These are phyloP conservation scores for Cordilura impudica DNA, from an alignment of 2,888 invertebrate species.

Conservation along the genomic window DNA sequence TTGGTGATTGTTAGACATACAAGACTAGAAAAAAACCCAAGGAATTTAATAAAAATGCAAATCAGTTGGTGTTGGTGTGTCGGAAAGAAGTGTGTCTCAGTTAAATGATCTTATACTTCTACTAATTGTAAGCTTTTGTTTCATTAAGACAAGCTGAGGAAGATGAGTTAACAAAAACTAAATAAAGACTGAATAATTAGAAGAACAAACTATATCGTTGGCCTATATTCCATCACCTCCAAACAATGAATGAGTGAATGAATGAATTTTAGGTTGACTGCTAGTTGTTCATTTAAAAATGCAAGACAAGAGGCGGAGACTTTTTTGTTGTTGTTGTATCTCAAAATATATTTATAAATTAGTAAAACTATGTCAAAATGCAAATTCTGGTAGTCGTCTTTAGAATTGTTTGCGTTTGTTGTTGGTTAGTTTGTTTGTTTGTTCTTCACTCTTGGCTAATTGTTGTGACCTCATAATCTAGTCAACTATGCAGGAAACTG, in stretches of 20 bases:
- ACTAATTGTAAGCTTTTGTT: not conserved
- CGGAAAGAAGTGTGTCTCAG: not conserved
- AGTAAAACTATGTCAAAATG: constrained; percentile 55
- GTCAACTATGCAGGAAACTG: constrained; percentile 70
- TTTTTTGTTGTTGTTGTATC: not conserved
- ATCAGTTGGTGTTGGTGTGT: not conserved
- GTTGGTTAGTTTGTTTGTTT: constrained; percentile 60
- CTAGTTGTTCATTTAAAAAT: constrained; percentile 1
- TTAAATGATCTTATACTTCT: not conserved
- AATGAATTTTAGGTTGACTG: not conserved
- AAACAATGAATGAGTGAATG: not conserved
- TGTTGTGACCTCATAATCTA: constrained; percentile 77
- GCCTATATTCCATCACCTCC: constrained; percentile 23
- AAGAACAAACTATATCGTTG: constrained; percentile 31
- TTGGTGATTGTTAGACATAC: not conserved
- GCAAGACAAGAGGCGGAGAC: constrained; percentile 27
- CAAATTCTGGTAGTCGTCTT: constrained; percentile 27
- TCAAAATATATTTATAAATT: not conserved
- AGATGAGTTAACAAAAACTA: not conserved
- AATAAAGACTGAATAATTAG: not conserved
- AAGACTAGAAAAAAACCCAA: too few species aligned
- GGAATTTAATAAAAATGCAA: not conserved
- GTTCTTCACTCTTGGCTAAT: constrained; percentile 74
- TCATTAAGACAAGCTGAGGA: not conserved
- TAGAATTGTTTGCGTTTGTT: constrained; percentile 66